Base-by-base conservation (phyloP, 1,140 invertebrate species). In the Cylas formicarius region DNA sequence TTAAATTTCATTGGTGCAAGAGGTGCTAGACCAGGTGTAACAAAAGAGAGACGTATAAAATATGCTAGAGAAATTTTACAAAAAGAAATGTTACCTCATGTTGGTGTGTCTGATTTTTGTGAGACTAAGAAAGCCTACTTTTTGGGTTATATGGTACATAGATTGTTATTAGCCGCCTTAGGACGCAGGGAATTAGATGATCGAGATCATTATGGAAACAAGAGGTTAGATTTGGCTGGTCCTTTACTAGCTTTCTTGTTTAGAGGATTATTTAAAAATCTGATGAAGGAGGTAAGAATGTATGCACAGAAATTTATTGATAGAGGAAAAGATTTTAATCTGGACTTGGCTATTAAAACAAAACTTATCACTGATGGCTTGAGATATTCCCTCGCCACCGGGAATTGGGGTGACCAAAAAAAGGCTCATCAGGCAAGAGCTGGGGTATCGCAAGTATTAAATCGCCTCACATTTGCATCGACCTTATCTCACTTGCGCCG, bases 321-420 rank as follows among this genome's bases (percentile, higher is more conserved):
- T 68, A 79, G 89, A 61, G 93, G 93, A 46, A 97, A 97, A 73
- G 94, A 98, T 66, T 99, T 99, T 58, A 97, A 96, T 69, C 70
- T 98, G 41, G 94, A 98, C 61, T 69, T 97, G 36, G 93, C 95
- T 18, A 95, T 99, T 29, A 97, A 97, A 69, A 97, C 94, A 0
- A 84, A 93, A 64, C 92, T 97, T 26, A 98, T 99, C 37, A 98
- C 95, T 2, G 93, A 98, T 69, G 96, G 96, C n/a, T 71, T 99
- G 16, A 74, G 91, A 51, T 99, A 99, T 67, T 98, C 95, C 0
- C 71, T 99, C 50, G 95, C 96, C 57, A 99, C 96, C 24, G 96
- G 96, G 20, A 99, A 99, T 69, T 99, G 96, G 96, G 96, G 96
- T 23, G 96, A 99, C 67, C 96, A 99, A 69, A 99, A 98, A 67